Evolutionary conservation across 2,888 invertebrate species (phyloP).

Genomic region (Amblyjoppa proteus): DNA sequence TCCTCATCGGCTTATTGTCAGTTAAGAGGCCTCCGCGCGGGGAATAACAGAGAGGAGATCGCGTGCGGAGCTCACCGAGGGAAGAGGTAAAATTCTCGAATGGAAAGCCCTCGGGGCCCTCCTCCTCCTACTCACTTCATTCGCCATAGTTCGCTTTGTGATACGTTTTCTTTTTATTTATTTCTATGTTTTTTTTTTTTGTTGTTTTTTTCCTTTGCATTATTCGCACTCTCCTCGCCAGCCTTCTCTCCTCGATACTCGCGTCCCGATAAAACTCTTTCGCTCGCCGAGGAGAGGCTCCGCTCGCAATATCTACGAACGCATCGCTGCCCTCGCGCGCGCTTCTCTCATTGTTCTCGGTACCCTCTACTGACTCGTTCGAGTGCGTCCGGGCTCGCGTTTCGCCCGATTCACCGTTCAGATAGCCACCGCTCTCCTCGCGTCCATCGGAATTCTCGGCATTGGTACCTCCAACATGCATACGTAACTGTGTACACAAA

Average conservation of each 20-base stretch:
- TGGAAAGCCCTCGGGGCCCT: conserved; percentile 61
- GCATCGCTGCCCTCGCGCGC: conserved; percentile 48
- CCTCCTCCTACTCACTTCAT: conserved; percentile 33
- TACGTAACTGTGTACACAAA: background rate
- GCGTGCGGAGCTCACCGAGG: conserved; percentile 36
- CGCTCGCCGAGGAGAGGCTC: conserved; percentile 37
- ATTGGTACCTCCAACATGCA: background rate
- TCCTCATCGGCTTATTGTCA: conserved; percentile 55
- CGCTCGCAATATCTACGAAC: conserved; percentile 60
- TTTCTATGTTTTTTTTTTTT: background rate
- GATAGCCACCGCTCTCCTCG: conserved; percentile 53
- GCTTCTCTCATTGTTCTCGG: conserved; percentile 62
- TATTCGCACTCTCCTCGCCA: conserved; percentile 58
- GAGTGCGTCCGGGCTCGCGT: conserved; percentile 47
- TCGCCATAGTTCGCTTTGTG: conserved; percentile 48
- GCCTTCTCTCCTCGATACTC: conserved; percentile 58
- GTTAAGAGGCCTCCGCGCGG: conserved; percentile 50
- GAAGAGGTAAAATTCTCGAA: conserved; percentile 49
- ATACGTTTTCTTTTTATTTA: conserved; percentile 28
- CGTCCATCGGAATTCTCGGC: conserved; percentile 52
- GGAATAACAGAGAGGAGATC: conserved; percentile 45
- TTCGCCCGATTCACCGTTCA: conserved; percentile 61
- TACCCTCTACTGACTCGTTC: conserved; percentile 17
- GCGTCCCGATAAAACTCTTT: conserved; percentile 61
- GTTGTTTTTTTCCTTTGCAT: conserved; percentile 28